Conservation (phyloP, 2,888 invertebrate genomes). For the Drosophila longiperda region DNA sequence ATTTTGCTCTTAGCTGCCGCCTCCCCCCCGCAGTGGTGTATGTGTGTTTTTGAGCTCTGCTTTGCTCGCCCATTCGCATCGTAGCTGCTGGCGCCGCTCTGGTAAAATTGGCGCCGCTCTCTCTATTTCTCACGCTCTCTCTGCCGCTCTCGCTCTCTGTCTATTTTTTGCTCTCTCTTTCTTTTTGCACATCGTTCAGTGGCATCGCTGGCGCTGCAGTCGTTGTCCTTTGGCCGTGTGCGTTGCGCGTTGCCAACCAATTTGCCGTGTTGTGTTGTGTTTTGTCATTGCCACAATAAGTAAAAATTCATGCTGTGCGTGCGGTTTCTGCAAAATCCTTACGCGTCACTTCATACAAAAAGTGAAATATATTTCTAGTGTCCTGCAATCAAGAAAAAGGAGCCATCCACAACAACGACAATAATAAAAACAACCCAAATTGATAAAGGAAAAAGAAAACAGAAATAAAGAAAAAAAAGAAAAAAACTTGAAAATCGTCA, state of each 20-base stretch:
- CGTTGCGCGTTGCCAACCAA: conserved; percentile 70
- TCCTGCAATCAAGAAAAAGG: conserved; percentile 7
- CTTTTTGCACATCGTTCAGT: conserved; percentile 43
- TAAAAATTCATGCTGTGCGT: conserved; percentile 22
- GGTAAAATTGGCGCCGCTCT: conserved; percentile 45
- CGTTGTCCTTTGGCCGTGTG: conserved; percentile 75
- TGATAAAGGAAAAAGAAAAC: conserved; percentile 1
- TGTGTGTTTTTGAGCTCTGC: conserved; percentile 47
- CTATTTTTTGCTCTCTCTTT: conserved; percentile 6
- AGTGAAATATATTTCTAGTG: conserved; percentile 35
- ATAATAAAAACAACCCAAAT: not conserved
- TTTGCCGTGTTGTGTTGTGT: conserved; percentile 45
- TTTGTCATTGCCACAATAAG: conserved; percentile 73
- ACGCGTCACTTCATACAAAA: conserved; percentile 8
- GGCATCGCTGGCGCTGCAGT: conserved; percentile 62
- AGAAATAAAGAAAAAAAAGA: not conserved
- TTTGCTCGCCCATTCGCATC: conserved; percentile 60
- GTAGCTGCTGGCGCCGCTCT: conserved; percentile 57
- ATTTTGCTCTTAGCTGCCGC: conserved; percentile 41
- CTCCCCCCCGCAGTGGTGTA: conserved; percentile 26
- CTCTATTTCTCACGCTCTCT: conserved; percentile 5
- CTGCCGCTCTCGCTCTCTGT: conserved; percentile 12
- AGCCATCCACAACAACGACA: conserved; percentile 19
- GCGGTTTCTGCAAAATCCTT: conserved; percentile 40
- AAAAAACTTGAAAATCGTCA: conserved; percentile 15